Conservation (phyloP, 2,888 invertebrate species). For the Cosmia pyralina region DNA sequence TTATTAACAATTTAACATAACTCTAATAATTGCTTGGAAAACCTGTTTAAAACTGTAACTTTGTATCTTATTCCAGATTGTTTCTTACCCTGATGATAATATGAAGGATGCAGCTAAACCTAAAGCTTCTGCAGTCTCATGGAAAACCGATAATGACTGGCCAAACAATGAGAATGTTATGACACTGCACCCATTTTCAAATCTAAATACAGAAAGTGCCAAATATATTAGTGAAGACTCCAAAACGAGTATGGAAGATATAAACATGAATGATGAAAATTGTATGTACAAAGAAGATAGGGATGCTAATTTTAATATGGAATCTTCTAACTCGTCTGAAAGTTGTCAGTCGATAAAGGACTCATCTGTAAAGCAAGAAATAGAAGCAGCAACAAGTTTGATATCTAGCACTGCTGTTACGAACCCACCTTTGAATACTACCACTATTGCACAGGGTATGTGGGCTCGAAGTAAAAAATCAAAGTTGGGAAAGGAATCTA, state of each 20-base stretch:
- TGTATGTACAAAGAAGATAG: conserved; percentile 87
- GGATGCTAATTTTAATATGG: conserved; percentile 88
- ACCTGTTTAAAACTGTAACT: neutral
- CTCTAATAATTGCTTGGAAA: neutral
- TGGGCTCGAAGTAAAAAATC: conserved; percentile 80
- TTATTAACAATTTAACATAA: neutral
- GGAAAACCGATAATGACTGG: conserved; percentile 86
- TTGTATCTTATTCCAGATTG: conserved; percentile 72
- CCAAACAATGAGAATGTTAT: conserved; percentile 82
- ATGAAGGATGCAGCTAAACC: conserved; percentile 87
- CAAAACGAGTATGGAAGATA: conserved; percentile 87
- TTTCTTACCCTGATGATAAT: conserved; percentile 86
- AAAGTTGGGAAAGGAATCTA: conserved; percentile 84
- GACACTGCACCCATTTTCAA: conserved; percentile 82
- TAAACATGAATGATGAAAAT: conserved; percentile 86
- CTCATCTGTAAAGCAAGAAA: conserved; percentile 79
- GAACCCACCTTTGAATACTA: conserved; percentile 78
- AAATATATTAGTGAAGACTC: conserved; percentile 88
- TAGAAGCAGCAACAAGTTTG: conserved; percentile 76
- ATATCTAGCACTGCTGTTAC: conserved; percentile 79
- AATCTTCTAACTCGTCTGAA: conserved; percentile 87
- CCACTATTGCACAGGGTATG: conserved; percentile 76
- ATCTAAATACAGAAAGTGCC: conserved; percentile 78
- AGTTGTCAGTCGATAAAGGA: conserved; percentile 88
- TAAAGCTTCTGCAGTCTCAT: conserved; percentile 85